These are phyloP conservation scores for Prunella fulvescens DNA, from an alignment of 2,113 vertebrate species.

Conservation along the genomic window DNA sequence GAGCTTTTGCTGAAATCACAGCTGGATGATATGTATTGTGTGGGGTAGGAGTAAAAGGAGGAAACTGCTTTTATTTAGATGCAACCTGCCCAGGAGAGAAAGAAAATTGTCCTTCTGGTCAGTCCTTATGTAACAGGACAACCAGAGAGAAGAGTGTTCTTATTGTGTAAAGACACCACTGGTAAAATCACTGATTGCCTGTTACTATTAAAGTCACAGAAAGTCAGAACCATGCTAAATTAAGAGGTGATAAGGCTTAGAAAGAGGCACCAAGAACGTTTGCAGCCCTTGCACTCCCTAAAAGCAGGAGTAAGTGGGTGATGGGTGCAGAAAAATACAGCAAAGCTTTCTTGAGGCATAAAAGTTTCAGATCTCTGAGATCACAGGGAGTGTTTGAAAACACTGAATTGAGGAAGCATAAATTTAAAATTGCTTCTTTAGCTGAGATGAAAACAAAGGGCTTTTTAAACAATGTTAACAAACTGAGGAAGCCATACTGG, in stretches of 20 bases:
- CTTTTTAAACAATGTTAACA: background rate
- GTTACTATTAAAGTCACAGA: constrained; percentile 12
- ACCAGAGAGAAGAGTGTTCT: constrained; percentile 5
- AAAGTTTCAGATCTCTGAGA: background rate
- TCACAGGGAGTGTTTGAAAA: constrained; percentile 5
- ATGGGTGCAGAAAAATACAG: background rate
- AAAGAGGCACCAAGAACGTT: background rate
- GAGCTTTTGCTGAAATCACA: constrained; percentile 67
- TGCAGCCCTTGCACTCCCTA: background rate
- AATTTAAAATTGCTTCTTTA: background rate
- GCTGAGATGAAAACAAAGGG: background rate
- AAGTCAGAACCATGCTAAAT: background rate
- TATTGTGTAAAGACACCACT: background rate
- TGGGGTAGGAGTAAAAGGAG: constrained; percentile 13
- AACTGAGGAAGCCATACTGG: background rate
- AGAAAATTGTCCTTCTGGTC: constrained; percentile 61
- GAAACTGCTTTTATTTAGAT: constrained; percentile 69
- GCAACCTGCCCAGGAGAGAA: constrained; percentile 45
- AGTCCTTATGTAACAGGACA: constrained; percentile 53
- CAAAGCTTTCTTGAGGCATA: background rate
- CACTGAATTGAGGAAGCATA: background rate
- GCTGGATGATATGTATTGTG: constrained; percentile 54
- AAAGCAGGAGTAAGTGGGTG: background rate
- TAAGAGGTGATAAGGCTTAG: background rate
- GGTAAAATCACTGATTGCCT: constrained; percentile 14